phyloP scores from a whole-genome alignment of 2,888 invertebrate species.

The Odontothrips loti region DNA sequence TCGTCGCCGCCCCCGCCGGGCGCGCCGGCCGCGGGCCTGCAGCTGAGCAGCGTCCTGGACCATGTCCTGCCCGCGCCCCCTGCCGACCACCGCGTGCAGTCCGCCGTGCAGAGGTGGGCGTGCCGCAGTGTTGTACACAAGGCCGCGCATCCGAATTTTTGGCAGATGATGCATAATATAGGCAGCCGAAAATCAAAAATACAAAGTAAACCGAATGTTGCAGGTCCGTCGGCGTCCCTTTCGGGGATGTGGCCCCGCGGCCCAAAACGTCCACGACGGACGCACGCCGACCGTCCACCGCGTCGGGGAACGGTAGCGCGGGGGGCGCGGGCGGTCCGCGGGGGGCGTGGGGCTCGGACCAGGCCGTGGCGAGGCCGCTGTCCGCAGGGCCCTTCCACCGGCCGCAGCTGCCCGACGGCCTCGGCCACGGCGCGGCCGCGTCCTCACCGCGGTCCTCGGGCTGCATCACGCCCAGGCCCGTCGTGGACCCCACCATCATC shows the following conservation, averaged over 20 bases:
- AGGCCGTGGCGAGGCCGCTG: conserved; percentile 51
- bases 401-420: conserved; percentile 51
- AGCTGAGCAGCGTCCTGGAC: conserved; percentile 27
- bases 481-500: conserved; percentile 52
- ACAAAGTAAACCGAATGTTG: conserved; percentile 28
- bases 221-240: conserved; percentile 38
- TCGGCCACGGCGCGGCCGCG: conserved; percentile 57
- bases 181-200: no score
- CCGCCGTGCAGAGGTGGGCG: neutral
- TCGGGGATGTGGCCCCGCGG: conserved; percentile 37
- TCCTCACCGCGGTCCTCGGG: conserved; percentile 66
- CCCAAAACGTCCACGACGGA: conserved; percentile 38
- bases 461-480: conserved; percentile 65
- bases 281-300: conserved; percentile 20
- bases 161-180: no score
- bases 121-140: neutral
- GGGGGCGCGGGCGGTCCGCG: conserved; percentile 37
- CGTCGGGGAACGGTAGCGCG: conserved; percentile 32
- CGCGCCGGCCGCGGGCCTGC: neutral
- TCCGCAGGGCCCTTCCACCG: conserved; percentile 63
- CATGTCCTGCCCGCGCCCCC: conserved; percentile 31
- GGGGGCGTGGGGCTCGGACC: conserved; percentile 36
- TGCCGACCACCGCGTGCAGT: conserved; percentile 33
- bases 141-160: no score
- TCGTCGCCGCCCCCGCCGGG: neutral